Evolutionary conservation across 2,113 vertebrate species (phyloP).

Genomic region (Gobiocypris rarus): DNA sequence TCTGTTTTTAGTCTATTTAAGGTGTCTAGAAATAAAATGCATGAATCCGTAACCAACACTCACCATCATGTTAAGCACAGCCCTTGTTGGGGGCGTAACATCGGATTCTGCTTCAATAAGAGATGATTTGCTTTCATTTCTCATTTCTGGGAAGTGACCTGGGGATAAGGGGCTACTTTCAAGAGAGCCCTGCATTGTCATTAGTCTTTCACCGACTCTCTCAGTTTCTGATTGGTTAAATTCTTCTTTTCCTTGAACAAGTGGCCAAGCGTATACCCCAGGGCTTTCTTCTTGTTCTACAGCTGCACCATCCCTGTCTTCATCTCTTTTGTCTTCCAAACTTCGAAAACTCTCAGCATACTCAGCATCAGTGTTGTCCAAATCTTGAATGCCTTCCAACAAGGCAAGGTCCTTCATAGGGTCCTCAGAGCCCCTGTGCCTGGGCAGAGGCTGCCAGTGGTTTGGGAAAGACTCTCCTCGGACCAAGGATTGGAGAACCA

Average conservation of each 20-base stretch:
- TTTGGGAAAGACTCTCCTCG: constrained; percentile 72
- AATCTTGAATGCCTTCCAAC: constrained; percentile 69
- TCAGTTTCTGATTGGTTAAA: constrained; percentile 74
- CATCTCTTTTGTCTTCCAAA: constrained; percentile 60
- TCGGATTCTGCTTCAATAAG: constrained; percentile 14
- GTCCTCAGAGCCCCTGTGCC: constrained; percentile 69
- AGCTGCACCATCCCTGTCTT: constrained; percentile 62
- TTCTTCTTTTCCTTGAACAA: constrained; percentile 58
- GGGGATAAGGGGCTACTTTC: constrained; percentile 43
- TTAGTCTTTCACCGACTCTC: constrained; percentile 43
- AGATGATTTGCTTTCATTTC: constrained; percentile 19
- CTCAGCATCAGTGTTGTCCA: constrained; percentile 70
- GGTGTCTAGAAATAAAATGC: background rate
- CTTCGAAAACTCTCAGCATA: constrained; percentile 74
- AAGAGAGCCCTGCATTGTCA: constrained; percentile 1
- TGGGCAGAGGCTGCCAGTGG: constrained; percentile 66
- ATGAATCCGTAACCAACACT: constrained; percentile 33
- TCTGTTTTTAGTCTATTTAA: background rate
- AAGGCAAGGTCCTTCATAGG: constrained; percentile 80
- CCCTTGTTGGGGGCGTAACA: constrained; percentile 14
- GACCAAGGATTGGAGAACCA: constrained; percentile 73
- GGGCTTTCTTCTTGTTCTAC: constrained; percentile 48
- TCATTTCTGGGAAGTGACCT: constrained; percentile 20
- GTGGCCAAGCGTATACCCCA: constrained; percentile 67
- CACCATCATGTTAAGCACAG: constrained; percentile 46